phyloP scores from a whole-genome alignment of 2,888 invertebrate genomes.

The Pegoplata infirma region DNA sequence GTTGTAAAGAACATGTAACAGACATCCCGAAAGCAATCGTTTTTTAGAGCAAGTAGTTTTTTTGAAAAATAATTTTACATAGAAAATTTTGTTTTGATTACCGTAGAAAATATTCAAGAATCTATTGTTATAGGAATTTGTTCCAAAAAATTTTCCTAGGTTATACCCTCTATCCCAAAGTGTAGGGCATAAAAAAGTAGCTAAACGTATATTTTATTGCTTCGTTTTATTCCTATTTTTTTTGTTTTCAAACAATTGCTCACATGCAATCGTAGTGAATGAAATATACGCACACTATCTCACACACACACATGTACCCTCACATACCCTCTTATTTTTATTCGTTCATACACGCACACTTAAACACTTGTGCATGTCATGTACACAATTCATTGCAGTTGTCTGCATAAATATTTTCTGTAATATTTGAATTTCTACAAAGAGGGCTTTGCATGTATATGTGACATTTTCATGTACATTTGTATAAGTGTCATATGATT shows the following conservation, averaged over 20 bases:
- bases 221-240: neutral
- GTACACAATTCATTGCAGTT: neutral
- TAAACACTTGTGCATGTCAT: neutral
- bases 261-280: neutral
- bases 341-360: too few species aligned
- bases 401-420: neutral
- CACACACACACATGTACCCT: neutral
- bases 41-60: too few species aligned
- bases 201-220: too few species aligned
- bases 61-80: too few species aligned
- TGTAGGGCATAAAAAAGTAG: too few species aligned
- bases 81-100: too few species aligned
- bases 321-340: neutral
- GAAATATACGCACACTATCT: too few species aligned
- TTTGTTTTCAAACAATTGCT: neutral
- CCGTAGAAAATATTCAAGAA: too few species aligned
- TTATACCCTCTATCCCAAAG: too few species aligned
- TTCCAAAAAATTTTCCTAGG: too few species aligned
- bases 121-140: too few species aligned
- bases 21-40: too few species aligned
- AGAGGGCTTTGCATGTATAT: neutral
- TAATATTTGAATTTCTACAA: neutral
- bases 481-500: neutral
- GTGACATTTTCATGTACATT: neutral
- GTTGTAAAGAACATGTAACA: neutral